Evolutionary conservation across 2,888 invertebrate genomes (phyloP).

Genomic region (Branchipolynoe longqiensis): DNA sequence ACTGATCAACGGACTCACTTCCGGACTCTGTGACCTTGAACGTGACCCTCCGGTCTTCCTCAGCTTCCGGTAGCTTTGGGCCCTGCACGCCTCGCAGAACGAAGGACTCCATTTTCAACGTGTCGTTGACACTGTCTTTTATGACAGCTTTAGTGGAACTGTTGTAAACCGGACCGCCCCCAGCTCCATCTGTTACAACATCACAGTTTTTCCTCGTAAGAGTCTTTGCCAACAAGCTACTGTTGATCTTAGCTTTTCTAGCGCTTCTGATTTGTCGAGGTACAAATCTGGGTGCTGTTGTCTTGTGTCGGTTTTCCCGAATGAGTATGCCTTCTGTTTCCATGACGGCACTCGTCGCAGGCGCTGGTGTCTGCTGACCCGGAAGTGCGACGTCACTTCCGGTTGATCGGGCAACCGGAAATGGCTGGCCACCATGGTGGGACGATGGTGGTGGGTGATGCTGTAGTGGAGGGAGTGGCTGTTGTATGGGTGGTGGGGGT

Average conservation of each 20-base stretch:
- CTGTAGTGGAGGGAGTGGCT: neutral
- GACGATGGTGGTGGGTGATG: neutral
- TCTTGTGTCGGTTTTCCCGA: neutral
- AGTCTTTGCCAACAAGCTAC: neutral
- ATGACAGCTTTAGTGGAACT: too few species aligned
- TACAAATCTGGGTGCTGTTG: conserved; percentile 43
- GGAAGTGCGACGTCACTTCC: neutral
- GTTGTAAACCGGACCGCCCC: too few species aligned
- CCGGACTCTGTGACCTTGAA: conserved; percentile 50
- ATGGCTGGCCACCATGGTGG: neutral
- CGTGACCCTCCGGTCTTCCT: conserved; percentile 10
- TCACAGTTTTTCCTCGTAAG: neutral
- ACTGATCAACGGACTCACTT: conserved; percentile 51
- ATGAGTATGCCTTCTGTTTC: neutral
- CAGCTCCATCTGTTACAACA: neutral
- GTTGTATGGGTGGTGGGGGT: neutral
- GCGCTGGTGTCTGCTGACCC: neutral
- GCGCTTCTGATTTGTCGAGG: conserved; percentile 31
- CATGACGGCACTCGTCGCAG: too few species aligned
- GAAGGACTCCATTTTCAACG: conserved; percentile 48
- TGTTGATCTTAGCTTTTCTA: neutral
- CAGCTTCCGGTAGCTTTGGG: conserved; percentile 53
- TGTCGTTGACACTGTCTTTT: conserved; percentile 43
- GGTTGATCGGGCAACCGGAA: neutral
- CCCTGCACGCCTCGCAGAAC: conserved; percentile 48